Evolutionary conservation across 1,140 invertebrate species (phyloP).

Genomic region (Sarcophaga peregrina): DNA sequence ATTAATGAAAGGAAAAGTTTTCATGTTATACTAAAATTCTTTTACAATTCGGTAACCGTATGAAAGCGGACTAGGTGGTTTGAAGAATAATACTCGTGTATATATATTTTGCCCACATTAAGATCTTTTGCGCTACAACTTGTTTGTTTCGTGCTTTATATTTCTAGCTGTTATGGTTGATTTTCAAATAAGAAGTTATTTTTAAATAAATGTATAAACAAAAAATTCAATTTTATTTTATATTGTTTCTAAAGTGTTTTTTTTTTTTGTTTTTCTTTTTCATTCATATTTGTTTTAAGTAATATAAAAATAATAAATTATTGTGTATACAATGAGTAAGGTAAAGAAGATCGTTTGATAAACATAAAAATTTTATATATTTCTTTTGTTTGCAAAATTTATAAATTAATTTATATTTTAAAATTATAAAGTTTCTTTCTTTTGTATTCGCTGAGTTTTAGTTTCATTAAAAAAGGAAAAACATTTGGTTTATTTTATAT

Average conservation of each 20-base stretch:
- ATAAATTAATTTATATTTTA: background rate
- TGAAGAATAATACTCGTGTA: too few species aligned
- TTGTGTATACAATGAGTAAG: slow-evolving; percentile 38
- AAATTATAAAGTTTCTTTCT: background rate
- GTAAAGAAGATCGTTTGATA: slow-evolving; percentile 17
- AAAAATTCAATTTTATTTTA: slow-evolving; percentile 16
- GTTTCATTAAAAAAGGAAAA: slow-evolving; percentile 15
- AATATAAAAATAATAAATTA: slow-evolving; percentile 14
- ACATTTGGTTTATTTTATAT: slow-evolving; percentile 14
- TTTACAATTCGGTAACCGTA: too few species aligned
- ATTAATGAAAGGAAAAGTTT: too few species aligned
- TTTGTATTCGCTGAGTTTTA: slow-evolving; percentile 26
- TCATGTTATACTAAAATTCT: too few species aligned
- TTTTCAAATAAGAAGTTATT: too few species aligned
- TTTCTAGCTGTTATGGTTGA: too few species aligned
- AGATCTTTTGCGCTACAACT: too few species aligned
- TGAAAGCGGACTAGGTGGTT: too few species aligned
- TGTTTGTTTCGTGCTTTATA: too few species aligned
- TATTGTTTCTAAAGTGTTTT: background rate
- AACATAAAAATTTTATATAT: background rate
- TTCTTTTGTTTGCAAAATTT: background rate
- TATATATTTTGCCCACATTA: too few species aligned
- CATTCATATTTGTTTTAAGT: background rate
- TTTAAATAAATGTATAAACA: background rate
- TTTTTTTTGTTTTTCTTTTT: background rate